Percentiles rank a stretch among this genome's conserved stretches.
These are phyloP conservation scores for Mantis religiosa DNA, from an alignment of 2,888 invertebrate species.

Conservation along the genomic window DNA sequence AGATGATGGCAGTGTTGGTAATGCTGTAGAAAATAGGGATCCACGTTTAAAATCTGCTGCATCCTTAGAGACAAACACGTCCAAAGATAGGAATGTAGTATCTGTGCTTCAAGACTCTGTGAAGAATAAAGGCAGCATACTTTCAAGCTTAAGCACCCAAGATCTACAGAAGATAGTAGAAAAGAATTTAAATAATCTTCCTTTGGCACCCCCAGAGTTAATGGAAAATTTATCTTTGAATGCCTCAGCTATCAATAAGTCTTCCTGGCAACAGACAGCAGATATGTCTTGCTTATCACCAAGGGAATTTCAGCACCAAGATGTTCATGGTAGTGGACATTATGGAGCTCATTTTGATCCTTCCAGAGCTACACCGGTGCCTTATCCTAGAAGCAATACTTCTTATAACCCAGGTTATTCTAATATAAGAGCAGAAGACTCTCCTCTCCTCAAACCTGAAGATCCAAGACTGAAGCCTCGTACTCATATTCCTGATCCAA, in stretches of 20 bases:
- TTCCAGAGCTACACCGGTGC: not conserved
- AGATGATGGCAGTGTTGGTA: not conserved
- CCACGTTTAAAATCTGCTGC: not conserved
- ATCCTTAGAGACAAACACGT: not conserved
- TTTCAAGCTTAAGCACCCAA: slow-evolving; percentile 24
- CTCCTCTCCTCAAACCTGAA: not conserved
- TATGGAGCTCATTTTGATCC: not conserved
- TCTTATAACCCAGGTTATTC: not conserved
- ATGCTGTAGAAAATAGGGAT: not conserved
- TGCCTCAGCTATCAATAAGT: not conserved
- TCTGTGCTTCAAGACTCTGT: not conserved
- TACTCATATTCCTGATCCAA: not conserved
- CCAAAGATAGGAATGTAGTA: not conserved
- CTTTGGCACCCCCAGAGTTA: slow-evolving; percentile 20
- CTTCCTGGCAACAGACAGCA: not conserved
- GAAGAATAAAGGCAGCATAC: not conserved
- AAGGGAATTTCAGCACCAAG: not conserved
- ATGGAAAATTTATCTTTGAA: not conserved
- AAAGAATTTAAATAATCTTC: slow-evolving; percentile 17
- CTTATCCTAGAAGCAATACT: not conserved
- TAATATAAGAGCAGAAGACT: not conserved
- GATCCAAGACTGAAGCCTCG: not conserved
- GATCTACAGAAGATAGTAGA: slow-evolving; percentile 24
- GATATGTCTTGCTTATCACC: not conserved
- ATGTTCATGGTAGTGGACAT: not conserved